phyloP scores from a whole-genome alignment of 2,888 invertebrate species.

The Nowickia ferox region DNA sequence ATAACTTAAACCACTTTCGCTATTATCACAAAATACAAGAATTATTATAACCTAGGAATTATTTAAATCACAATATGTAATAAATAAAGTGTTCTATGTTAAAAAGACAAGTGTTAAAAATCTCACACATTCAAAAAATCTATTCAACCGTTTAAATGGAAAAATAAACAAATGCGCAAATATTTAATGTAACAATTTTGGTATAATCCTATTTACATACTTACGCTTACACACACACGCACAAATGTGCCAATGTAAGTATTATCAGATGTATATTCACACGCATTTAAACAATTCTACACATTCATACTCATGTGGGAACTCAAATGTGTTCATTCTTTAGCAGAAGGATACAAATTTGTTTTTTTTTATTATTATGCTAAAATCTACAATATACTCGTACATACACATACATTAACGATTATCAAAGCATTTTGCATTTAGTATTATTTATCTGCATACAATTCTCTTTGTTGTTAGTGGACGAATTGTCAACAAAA shows the following conservation, averaged over 20 bases:
- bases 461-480: constrained; percentile 12
- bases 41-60: neutral
- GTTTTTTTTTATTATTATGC: constrained; percentile 44
- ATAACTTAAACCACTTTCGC: too few species aligned
- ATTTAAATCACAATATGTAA: neutral
- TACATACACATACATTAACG: constrained; percentile 30
- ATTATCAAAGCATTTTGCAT: constrained; percentile 40
- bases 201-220: constrained; percentile 37
- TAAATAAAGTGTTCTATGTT: neutral
- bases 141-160: constrained; percentile 56
- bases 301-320: neutral
- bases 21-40: too few species aligned
- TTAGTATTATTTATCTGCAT: constrained; percentile 26
- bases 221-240: neutral
- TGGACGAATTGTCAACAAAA: constrained; percentile 46
- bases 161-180: constrained; percentile 56
- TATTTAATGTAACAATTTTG: constrained; percentile 55
- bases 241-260: neutral
- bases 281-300: constrained; percentile 14
- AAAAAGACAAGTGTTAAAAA: constrained; percentile 65
- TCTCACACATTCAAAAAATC: constrained; percentile 59
- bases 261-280: constrained; percentile 26
- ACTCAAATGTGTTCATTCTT: constrained; percentile 3
- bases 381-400: constrained; percentile 36
- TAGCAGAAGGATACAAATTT: neutral